Evolutionary conservation across 2,797 vertebrate species (phyloP), one percentile per base, ranked within the genome.

Genomic region (Enteromius fasciolatus): DNA sequence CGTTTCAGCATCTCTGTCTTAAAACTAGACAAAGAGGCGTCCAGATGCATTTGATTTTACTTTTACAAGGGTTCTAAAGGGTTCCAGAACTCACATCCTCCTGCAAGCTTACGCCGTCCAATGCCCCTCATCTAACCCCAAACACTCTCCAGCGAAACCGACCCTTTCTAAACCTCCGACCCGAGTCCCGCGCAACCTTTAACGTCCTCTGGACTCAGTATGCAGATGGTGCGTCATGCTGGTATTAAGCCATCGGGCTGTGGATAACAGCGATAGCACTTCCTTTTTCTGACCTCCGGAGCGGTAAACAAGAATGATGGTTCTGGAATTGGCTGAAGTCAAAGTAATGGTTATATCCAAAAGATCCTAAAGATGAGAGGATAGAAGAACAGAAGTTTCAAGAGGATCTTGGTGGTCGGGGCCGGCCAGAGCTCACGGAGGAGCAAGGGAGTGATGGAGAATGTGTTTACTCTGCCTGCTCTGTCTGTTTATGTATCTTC

Each of bases 401-500:
- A 72, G 73, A 39, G 67, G 67, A 78, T 54, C 44, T 75, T 46
- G 80, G 70, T 75, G 80, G 80, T 75, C 80, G 48, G 10, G 77
- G 54, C 12, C 28, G 9, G 41, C 36, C 39, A 73, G 78, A 64
- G 59, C 66, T 82, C 57, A 76, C n/a, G 31, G 39, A 76, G 50
- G 14, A 81, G 59, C 64, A 68, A 67, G 74, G 81, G 79, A 85
- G 41, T 80, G 57, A 86, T 80, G 79, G 44, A 76, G 84, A 76
- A 83, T 33, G 75, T 87, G 88, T 89, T 89, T 89, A 89, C 82
- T 82, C 84, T 85, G 64, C 39, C 46, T 82, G 76, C 74, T 77
- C 83, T 83, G 83, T 85, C 81, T 87, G 88, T 89, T 87, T 89
- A 86, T 89, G 86, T 87, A 87, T 89, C 86, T 85, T 87, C 76